Evolutionary conservation across 1,140 invertebrate species (phyloP), one percentile per base, ranked within the genome.

Genomic region (Neodiprion lecontei): DNA sequence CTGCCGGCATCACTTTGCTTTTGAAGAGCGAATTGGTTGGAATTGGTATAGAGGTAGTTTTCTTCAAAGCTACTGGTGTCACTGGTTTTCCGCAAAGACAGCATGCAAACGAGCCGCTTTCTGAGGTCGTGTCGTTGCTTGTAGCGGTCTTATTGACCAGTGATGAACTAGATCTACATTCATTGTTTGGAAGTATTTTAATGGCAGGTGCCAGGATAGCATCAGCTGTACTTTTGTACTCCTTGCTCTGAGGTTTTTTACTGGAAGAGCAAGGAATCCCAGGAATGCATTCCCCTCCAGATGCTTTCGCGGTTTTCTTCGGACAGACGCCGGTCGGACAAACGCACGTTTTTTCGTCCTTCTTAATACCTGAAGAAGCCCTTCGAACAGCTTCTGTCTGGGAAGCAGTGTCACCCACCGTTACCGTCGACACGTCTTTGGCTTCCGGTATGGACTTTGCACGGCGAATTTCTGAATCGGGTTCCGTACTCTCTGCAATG

Each of bases 371-470:
- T 9, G 53, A 61, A 17, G 53, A 17, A 61, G n/a, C 53, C n/a
- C n/a, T 61, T 61, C 53, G 53, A 9, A 47, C 12, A 21, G 14
- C 12, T 47, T 76, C 72, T 72, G 75, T 74, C 73, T 76, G 72
- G 12, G 48, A 48, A 48, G 48, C 75, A 68, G 74, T 72, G 48
- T 53, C n/a, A 48, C 17, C 40, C 49, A 68, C 73, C 61, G 72
- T 76, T 74, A 76, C 61, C 72, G 68, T 70, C 67, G 75, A 76
- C 70, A 73, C 53, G 73, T 76, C 72, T 61, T 49, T 74, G 9
- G 23, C 72, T 68, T 74, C 72, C 69, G 21, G 53, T 61, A 9
- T 61, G 5, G 53, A 61, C 53, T 61, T 61, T 61, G 7, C 53
- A 14, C n/a, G 53, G n/a, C 53, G 5, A 12, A 61, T 9, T 61